A percentile compares a stretch with the other conserved stretches of the same genome.
Evolutionary conservation across 2,113 vertebrate species (phyloP).

Genomic region (Poicephalus gulielmi): DNA sequence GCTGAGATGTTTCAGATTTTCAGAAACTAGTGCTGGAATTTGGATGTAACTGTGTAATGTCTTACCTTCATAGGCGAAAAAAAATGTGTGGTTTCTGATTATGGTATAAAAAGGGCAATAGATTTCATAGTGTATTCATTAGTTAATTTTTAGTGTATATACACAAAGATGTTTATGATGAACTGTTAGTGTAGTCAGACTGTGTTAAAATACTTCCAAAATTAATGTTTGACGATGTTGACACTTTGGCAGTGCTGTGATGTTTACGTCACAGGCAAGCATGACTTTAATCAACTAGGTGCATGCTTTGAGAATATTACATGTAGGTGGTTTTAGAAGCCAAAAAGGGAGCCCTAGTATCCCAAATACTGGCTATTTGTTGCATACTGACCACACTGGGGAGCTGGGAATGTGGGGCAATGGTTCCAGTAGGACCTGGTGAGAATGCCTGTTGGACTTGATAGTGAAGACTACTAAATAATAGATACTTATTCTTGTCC

Average conservation of each 20-base stretch:
- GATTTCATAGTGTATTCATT: neutral
- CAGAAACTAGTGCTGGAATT: neutral
- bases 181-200: neutral
- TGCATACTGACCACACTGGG: neutral
- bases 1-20: neutral
- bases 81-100: neutral
- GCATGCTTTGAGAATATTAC: neutral
- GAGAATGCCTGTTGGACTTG: neutral
- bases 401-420: fast-evolving
- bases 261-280: neutral
- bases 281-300: neutral
- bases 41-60: neutral
- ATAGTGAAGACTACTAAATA: neutral
- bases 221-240: neutral
- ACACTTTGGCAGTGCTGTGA: neutral
- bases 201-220: neutral
- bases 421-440: neutral
- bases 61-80: neutral
- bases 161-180: neutral
- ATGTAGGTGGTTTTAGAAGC: neutral
- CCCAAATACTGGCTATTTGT: neutral
- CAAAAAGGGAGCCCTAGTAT: neutral
- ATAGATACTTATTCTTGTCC: neutral
- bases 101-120: neutral
- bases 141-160: neutral